Conservation (phyloP, 2,113 vertebrate species). For the Ageneiosus marmoratus region DNA sequence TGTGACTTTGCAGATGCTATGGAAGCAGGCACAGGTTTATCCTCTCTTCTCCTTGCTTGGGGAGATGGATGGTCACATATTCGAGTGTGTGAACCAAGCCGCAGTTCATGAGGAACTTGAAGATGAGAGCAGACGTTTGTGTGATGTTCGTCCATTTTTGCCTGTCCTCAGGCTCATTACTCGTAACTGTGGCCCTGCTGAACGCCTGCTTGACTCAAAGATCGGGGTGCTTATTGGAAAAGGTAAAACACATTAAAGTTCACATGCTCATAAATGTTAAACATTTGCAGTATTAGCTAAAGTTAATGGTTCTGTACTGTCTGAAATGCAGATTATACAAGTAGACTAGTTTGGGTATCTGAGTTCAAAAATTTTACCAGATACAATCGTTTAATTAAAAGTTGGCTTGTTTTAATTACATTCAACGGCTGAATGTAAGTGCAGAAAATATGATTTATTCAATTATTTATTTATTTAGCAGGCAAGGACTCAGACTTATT, state of each 20-base stretch:
- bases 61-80: conserved; percentile 96
- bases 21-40: conserved; percentile 91
- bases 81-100: conserved; percentile 94
- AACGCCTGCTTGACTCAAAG: conserved; percentile 91
- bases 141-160: conserved; percentile 93
- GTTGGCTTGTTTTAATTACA: neutral
- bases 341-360: neutral
- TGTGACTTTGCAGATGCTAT: conserved; percentile 81
- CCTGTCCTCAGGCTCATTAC: conserved; percentile 91
- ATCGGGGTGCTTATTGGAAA: conserved; percentile 96
- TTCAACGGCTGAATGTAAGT: neutral
- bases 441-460: neutral
- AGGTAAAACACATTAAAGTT: conserved; percentile 75
- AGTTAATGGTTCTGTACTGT: neutral
- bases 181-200: conserved; percentile 89
- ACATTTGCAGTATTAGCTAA: neutral
- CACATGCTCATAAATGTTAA: neutral
- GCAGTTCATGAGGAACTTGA: conserved; percentile 96
- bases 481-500: neutral
- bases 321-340: neutral
- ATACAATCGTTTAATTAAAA: neutral
- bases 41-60: conserved; percentile 89
- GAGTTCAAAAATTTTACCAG: neutral
- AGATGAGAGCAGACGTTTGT: conserved; percentile 90
- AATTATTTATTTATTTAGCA: neutral